Percentiles rank a stretch among this genome's conserved stretches.
Conservation (phyloP, 2,113 vertebrate species). For the Sigmodon hispidus region DNA sequence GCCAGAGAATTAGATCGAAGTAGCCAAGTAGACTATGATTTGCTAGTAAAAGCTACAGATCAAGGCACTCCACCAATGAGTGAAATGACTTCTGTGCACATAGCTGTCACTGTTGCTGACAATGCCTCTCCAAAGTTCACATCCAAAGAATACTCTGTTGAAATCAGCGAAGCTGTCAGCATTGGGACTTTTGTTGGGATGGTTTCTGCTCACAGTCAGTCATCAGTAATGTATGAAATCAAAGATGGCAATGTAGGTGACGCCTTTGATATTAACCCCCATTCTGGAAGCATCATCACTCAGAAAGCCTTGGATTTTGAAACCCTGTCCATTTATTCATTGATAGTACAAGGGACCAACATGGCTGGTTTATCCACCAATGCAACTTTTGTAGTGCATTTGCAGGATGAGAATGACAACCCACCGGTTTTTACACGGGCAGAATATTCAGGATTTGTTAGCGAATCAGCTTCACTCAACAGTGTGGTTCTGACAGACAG, state of each 20-base stretch:
- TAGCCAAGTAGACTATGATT: slow-evolving; percentile 91
- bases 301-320: slow-evolving; percentile 95
- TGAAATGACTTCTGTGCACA: slow-evolving; percentile 89
- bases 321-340: slow-evolving; percentile 87
- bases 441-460: slow-evolving; percentile 93
- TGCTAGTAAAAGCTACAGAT: slow-evolving; percentile 94
- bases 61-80: slow-evolving; percentile 91
- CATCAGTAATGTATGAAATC: slow-evolving; percentile 96
- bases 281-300: slow-evolving; percentile 94
- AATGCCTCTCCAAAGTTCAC: slow-evolving; percentile 95
- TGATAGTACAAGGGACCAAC: slow-evolving; percentile 95
- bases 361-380: slow-evolving; percentile 95
- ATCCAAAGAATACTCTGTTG: slow-evolving; percentile 91
- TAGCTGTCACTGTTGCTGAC: slow-evolving; percentile 94
- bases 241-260: slow-evolving; percentile 92
- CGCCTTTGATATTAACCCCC: slow-evolving; percentile 94
- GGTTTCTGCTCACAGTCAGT: slow-evolving; percentile 93
- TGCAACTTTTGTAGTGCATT: slow-evolving; percentile 90
- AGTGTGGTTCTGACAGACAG: slow-evolving; percentile 93
- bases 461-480: slow-evolving; percentile 92
- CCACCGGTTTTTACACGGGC: slow-evolving; percentile 89
- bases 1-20: slow-evolving; percentile 94
- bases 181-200: slow-evolving; percentile 92
- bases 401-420: slow-evolving; percentile 98
- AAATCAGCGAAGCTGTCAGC: slow-evolving; percentile 91